A percentile compares a stretch with the other conserved stretches of the same genome.
Conservation (phyloP, 2,888 invertebrate genomes). For the Clistopyga incitator region DNA sequence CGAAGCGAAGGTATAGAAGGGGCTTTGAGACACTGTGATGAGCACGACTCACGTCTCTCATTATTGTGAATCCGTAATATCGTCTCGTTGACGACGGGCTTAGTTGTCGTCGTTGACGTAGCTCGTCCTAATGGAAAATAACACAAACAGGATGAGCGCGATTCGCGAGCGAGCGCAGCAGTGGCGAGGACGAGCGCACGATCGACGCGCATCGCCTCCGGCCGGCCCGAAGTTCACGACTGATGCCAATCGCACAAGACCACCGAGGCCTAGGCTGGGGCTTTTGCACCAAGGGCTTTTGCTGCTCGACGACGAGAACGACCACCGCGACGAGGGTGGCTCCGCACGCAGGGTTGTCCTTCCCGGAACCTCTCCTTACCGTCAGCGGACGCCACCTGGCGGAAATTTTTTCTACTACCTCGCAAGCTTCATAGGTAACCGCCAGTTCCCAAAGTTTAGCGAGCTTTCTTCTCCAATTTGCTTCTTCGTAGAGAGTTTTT, state of each 20-base stretch:
- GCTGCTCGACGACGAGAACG: slow-evolving; percentile 52
- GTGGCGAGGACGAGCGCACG: slow-evolving; percentile 63
- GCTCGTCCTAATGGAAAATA: slow-evolving; percentile 45
- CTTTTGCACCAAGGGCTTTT: slow-evolving; percentile 28
- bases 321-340: slow-evolving; percentile 46
- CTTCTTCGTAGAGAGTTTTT: too few relatives aligned
- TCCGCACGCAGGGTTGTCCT: slow-evolving; percentile 16
- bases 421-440: neutral
- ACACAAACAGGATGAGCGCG: slow-evolving; percentile 58
- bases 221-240: slow-evolving; percentile 78
- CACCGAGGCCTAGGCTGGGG: slow-evolving; percentile 20
- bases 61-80: slow-evolving; percentile 64
- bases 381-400: slow-evolving; percentile 60
- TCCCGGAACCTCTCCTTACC: slow-evolving; percentile 9
- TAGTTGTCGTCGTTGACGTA: slow-evolving; percentile 28
- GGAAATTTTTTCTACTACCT: slow-evolving; percentile 45
- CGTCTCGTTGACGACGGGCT: slow-evolving; percentile 24
- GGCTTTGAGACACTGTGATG: slow-evolving; percentile 26
- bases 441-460: too few relatives aligned
- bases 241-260: slow-evolving; percentile 67
- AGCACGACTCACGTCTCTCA: slow-evolving; percentile 71
- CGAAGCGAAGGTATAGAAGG: neutral
- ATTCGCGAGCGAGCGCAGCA: slow-evolving; percentile 60
- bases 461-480: too few relatives aligned
- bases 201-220: slow-evolving; percentile 72